Conservation (phyloP, 2,797 vertebrate genomes). For the Phrynocephalus vlangalii region DNA sequence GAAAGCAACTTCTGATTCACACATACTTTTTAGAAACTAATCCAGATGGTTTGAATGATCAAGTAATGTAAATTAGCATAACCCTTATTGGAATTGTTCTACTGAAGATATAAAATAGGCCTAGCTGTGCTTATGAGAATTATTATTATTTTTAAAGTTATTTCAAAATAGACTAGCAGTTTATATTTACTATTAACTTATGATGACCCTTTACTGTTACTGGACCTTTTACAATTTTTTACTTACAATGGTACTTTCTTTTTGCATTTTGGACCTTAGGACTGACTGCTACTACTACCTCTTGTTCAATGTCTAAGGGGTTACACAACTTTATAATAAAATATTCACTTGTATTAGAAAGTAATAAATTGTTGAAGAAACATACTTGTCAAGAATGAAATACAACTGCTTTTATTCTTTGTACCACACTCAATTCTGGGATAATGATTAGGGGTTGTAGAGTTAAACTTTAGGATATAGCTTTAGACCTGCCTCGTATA, state of each 20-base stretch:
- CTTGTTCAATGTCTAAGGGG: neutral
- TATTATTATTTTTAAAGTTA: neutral
- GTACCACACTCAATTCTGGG: neutral
- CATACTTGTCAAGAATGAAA: neutral
- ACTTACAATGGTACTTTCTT: neutral
- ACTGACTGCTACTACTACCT: neutral
- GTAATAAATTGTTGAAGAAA: neutral
- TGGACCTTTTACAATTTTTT: constrained; percentile 3
- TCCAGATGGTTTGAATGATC: constrained; percentile 28
- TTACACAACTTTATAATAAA: neutral
- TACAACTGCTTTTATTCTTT: neutral
- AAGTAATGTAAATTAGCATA: constrained; percentile 14
- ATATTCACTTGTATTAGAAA: neutral
- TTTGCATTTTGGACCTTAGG: neutral
- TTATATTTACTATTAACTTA: constrained; percentile 8
- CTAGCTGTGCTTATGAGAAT: neutral
- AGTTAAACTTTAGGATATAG: neutral
- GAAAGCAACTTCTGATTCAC: neutral
- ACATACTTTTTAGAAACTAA: neutral
- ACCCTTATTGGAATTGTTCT: constrained; percentile 5
- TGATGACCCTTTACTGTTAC: neutral
- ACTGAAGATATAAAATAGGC: neutral
- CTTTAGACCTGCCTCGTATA: too few species aligned
- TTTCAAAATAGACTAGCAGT: neutral
- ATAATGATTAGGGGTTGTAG: neutral